Evolutionary conservation across 2,113 vertebrate species (phyloP).

Genomic region (Loxodonta africana): DNA sequence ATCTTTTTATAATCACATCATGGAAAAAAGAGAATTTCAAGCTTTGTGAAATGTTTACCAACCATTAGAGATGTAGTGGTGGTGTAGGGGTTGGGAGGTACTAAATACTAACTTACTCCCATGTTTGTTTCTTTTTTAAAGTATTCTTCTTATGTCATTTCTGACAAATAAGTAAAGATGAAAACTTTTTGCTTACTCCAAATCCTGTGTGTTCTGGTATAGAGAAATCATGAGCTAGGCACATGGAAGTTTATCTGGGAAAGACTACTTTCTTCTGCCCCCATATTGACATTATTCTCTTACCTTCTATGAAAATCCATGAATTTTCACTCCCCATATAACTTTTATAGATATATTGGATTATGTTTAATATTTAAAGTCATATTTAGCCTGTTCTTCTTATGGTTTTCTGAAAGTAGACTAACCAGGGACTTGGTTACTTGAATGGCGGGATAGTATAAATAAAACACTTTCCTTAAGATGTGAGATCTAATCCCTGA

Average conservation of each 20-base stretch:
- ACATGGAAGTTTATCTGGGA: background rate
- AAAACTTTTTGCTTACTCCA: background rate
- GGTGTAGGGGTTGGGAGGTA: background rate
- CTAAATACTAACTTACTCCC: background rate
- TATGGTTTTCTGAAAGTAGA: background rate
- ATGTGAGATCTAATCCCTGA: background rate
- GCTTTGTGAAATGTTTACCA: slow-evolving; percentile 48
- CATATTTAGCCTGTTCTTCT: background rate
- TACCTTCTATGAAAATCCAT: background rate
- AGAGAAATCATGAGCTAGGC: background rate
- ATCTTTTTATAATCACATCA: background rate
- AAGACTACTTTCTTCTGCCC: background rate
- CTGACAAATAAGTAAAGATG: background rate
- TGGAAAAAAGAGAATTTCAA: background rate
- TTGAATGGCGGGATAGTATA: background rate
- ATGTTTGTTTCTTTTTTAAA: background rate
- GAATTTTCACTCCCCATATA: background rate
- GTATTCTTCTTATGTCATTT: background rate
- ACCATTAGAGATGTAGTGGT: background rate
- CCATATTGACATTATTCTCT: background rate
- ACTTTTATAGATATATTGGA: background rate
- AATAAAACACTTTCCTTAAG: background rate
- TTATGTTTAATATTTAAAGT: background rate
- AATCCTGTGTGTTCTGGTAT: background rate
- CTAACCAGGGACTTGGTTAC: no score